Conservation (phyloP, 2,888 invertebrate genomes). For the Hypomecis punctinalis region DNA sequence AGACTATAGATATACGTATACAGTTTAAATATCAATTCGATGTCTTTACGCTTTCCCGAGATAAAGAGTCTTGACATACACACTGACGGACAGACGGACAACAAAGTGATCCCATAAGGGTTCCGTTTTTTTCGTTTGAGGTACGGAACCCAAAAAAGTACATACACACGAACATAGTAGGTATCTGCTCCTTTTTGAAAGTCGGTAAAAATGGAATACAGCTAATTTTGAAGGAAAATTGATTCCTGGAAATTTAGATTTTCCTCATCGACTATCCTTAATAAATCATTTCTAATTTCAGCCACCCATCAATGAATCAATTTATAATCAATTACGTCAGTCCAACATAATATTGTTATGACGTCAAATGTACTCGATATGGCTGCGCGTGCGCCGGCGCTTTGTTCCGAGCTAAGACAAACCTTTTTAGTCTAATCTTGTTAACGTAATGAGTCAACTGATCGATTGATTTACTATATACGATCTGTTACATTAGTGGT, state of each 20-base stretch:
- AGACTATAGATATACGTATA: no score
- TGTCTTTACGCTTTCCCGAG: no score
- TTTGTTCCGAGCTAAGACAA: conserved; percentile 18
- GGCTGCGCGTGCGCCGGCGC: conserved; percentile 11
- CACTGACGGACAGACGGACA: no score
- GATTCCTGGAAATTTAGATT: not conserved
- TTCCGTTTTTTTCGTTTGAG: no score
- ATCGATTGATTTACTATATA: conserved; percentile 23
- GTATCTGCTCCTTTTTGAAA: no score
- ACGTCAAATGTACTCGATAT: conserved; percentile 10
- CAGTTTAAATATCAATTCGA: no score
- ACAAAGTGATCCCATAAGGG: no score
- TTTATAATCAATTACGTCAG: conserved; percentile 11
- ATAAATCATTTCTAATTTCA: not conserved
- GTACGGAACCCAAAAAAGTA: no score
- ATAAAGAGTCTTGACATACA: no score
- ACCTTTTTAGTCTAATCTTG: conserved; percentile 22
- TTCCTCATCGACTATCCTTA: not conserved
- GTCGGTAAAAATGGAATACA: not conserved
- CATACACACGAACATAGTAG: no score
- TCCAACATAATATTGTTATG: conserved; percentile 7
- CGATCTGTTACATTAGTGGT: not conserved
- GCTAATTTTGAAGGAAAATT: conserved; percentile 2
- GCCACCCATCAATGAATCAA: not conserved
- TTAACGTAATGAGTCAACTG: conserved; percentile 27